Base-by-base conservation (phyloP, 2,888 invertebrate species). In the Drosophila falleni region DNA sequence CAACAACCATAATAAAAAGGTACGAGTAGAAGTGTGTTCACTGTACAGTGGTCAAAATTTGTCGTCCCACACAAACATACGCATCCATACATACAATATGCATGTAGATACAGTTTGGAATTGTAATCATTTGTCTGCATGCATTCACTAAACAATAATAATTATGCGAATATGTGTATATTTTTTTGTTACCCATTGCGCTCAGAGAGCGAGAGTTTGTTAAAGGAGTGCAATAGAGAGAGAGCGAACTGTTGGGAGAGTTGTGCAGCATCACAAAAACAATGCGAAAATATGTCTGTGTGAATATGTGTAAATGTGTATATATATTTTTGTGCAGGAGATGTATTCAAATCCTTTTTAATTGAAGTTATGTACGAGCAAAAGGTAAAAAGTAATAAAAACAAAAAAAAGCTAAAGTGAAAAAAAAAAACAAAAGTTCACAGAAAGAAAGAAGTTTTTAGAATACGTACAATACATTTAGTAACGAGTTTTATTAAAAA, bases 191-290 rank as follows among this genome's bases (percentile, higher is more conserved):
- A 46, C 54, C 54, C 47, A 26, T 65, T 55, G 49, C 54, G 54
- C 59, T 62, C 59, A 44, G 67, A 62, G 74, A 55, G 59, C 51
- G 64, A 60, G 71, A 80, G 76, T 75, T 75, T 39, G 29, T 46
- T 2, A 37, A 47, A 49, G 37, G 54, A 46, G 62, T 33, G 39
- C 56, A 46, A 58, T 35, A 29, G 55, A 54, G 79, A 54, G 79
- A 67, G 64, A 66, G 64, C 51, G 47, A 23, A 46, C 26, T 54
- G 39, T 33, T 51, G 49, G 61, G 80, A 80, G 77, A 77, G 77
- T 82, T 82, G 65, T 88, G 81, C 81, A 82, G 81, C 81, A 71
- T 88, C 87, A 29, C 42, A 50, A 58, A 46, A 60, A 29, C 58
- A 35, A 37, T 35, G 26, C 13, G 33, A 46, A 41, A 44, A n/a